Conservation (phyloP, 2,113 vertebrate species). For the Eudorcas thomsonii region DNA sequence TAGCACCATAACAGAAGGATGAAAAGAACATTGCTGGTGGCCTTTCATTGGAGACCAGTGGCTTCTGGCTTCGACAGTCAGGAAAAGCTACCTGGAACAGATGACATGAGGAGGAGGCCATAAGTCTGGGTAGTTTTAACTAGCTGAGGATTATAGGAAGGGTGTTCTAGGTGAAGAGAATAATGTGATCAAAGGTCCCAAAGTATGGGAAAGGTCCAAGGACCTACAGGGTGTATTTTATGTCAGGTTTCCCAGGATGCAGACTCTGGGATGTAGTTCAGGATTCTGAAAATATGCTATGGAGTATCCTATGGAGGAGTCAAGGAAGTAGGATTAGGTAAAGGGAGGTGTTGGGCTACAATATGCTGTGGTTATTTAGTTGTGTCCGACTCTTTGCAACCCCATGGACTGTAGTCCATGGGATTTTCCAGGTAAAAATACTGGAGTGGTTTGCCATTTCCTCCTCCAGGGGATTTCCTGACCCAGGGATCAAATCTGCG, state of each 20-base stretch:
- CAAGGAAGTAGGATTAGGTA: not conserved
- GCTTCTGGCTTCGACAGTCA: not conserved
- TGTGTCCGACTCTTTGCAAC: not conserved
- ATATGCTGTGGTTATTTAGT: not conserved
- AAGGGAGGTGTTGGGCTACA: not conserved
- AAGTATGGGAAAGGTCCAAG: not conserved
- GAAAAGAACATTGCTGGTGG: not conserved
- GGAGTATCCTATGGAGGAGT: not conserved
- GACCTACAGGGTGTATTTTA: not conserved
- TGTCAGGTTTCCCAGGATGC: not conserved
- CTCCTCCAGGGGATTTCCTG: not conserved
- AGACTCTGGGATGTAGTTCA: not conserved
- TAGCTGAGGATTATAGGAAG: not conserved
- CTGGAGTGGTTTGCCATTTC: not conserved
- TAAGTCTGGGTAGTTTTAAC: not conserved
- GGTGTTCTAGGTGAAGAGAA: not conserved
- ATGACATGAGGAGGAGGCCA: not conserved
- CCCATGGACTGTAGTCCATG: not conserved
- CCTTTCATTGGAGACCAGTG: not conserved
- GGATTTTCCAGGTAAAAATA: not conserved
- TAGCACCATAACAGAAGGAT: not conserved
- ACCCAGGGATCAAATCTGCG: not conserved
- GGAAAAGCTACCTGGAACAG: not conserved
- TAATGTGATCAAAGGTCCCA: not conserved
- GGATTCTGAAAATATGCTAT: not conserved